These are phyloP conservation scores for Orthosia gracilis DNA, from an alignment of 2,888 invertebrate genomes.

Conservation along the genomic window DNA sequence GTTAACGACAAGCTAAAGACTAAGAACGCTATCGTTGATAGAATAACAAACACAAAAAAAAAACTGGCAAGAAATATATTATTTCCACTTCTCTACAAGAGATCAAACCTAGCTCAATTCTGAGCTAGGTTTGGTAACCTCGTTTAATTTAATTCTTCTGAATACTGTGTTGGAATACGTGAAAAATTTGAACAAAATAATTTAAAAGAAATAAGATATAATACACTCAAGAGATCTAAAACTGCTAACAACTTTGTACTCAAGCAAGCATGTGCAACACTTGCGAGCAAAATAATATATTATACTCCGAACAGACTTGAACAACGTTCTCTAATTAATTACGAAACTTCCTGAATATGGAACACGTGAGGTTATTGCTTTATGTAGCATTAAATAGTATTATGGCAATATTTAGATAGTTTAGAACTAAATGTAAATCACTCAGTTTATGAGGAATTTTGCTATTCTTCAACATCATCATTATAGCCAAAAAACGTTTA, in stretches of 20 bases:
- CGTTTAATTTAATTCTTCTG: neutral
- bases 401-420: constrained; percentile 25
- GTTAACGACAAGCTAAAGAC: too few relatives aligned
- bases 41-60: too few relatives aligned
- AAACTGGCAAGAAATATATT: too few relatives aligned
- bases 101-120: too few relatives aligned
- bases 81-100: too few relatives aligned
- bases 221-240: neutral
- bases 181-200: neutral
- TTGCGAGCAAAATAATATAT: constrained; percentile 42
- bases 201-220: neutral
- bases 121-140: neutral
- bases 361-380: constrained; percentile 55
- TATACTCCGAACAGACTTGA: constrained; percentile 39
- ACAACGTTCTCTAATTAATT: constrained; percentile 57
- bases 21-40: too few relatives aligned
- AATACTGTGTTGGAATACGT: neutral
- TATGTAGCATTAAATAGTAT: constrained; percentile 55
- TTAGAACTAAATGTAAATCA: neutral
- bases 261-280: constrained; percentile 22
- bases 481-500: too few relatives aligned
- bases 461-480: neutral
- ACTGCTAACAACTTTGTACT: constrained; percentile 2
- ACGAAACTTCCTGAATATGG: constrained; percentile 51
- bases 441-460: neutral